Evolutionary conservation across 2,797 vertebrate species (phyloP), one percentile per base, ranked within the genome.

Genomic region (Atherinosoma microstoma): DNA sequence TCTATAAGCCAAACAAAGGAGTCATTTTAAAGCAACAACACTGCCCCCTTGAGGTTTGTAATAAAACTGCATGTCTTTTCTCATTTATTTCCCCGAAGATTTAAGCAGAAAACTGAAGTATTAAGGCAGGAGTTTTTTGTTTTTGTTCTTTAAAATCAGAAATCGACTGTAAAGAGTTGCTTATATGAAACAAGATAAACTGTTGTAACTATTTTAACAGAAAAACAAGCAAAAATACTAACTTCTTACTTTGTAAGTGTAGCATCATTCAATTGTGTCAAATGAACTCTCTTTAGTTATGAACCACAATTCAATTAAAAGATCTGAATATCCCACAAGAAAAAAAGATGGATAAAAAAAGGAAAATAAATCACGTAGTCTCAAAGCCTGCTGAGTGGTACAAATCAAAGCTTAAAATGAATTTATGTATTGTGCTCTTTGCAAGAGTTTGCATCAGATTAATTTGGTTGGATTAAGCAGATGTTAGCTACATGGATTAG

Each of bases 1-100:
- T 62, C 35, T 29, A 4, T 8, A 45, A 16, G 24, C 8, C 70
- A 68, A 11, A 30, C n/a, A 12, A 6, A 64, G 2, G 42, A 6
- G 27, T 65, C 3, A 27, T 22, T 75, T 79, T 18, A 16, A 70
- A 88, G 70, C 3, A 38, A 12, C 76, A 82, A 87, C 75, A 91
- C 84, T 91, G 90, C 90, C 91, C 76, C 73, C 91, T 57, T 67
- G 84, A 83, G 92, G 66, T 53, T 24, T 58, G 57, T 0, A 35
- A 6, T 15, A 38, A 32, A 18, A 85, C 29, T 72, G 32, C 53
- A 57, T 9, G 54, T 2, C 16, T 4, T 2, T 18, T 45, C 18
- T 15, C 36, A 51, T 54, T 27, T 40, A 9, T n/a, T 51, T 18
- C 2, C 6, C 36, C 54, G 36, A 35, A 24, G 0, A 64, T 27